Evolutionary conservation across 2,888 invertebrate genomes (phyloP).

Genomic region (Drosophila borborema): DNA sequence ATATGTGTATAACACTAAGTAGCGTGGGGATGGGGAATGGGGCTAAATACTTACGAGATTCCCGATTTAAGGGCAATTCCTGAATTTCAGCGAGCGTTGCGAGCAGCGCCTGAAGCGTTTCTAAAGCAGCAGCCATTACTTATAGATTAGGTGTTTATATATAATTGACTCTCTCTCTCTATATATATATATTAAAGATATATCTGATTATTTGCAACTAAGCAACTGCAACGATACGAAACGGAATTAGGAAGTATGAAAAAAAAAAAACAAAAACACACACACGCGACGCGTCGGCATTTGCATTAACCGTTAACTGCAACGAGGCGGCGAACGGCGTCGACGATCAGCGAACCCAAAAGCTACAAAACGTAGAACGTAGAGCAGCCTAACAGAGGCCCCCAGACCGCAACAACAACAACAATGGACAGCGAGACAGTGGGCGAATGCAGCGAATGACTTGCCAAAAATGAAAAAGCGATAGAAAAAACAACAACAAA

Average conservation of each 20-base stretch:
- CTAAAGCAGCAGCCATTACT: constrained; percentile 81
- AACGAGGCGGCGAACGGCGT: constrained; percentile 38
- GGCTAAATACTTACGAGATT: constrained; percentile 79
- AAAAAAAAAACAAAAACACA: constrained; percentile 7
- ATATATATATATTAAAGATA: constrained; percentile 29
- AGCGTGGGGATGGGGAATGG: not conserved
- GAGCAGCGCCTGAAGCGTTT: constrained; percentile 75
- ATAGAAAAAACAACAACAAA: constrained; percentile 23
- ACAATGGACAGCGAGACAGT: not conserved
- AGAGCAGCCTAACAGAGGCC: constrained; percentile 1
- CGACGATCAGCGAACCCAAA: constrained; percentile 55
- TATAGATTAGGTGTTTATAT: constrained; percentile 25
- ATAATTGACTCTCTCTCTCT: constrained; percentile 6
- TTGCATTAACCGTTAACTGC: constrained; percentile 75
- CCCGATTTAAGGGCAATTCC: constrained; percentile 80
- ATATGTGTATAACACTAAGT: not conserved
- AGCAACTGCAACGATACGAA: constrained; percentile 44
- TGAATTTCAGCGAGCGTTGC: constrained; percentile 75
- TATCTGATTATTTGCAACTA: constrained; percentile 22
- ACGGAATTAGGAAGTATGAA: constrained; percentile 49
- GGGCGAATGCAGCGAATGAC: constrained; percentile 36
- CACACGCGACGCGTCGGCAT: constrained; percentile 57
- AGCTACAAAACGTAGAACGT: not conserved
- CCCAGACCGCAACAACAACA: constrained; percentile 32
- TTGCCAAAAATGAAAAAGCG: constrained; percentile 33